These are phyloP conservation scores for Cyprinodon variegatus DNA, from an alignment of 2,113 vertebrate genomes.

Conservation along the genomic window DNA sequence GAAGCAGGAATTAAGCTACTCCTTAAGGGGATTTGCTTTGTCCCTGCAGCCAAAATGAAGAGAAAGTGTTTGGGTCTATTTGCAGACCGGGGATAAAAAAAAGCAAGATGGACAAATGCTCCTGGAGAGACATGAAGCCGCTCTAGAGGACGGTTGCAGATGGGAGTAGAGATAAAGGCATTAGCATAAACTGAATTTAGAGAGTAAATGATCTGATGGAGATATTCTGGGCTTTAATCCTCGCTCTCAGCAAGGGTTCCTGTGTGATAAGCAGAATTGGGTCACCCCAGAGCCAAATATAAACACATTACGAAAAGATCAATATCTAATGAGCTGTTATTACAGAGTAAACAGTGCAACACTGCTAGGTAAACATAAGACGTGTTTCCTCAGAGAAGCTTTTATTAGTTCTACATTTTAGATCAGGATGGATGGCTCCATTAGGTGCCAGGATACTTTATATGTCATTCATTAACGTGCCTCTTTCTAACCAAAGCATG, in stretches of 20 bases:
- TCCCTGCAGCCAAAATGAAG: not conserved
- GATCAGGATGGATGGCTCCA: too few relatives aligned
- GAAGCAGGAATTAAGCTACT: slow-evolving; percentile 16
- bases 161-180: slow-evolving; percentile 1
- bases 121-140: not conserved
- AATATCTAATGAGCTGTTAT: slow-evolving; percentile 7
- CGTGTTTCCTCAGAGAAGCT: not conserved
- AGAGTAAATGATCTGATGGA: slow-evolving; percentile 15
- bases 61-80: not conserved
- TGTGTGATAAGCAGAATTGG: slow-evolving; percentile 31
- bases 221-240: slow-evolving; percentile 29
- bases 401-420: not conserved
- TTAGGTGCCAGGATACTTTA: too few relatives aligned
- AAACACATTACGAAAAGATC: slow-evolving; percentile 30
- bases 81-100: not conserved
- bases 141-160: not conserved
- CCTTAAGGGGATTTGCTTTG: slow-evolving; percentile 34
- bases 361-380: not conserved
- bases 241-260: slow-evolving; percentile 1
- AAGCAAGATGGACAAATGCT: not conserved
- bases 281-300: slow-evolving; percentile 32
- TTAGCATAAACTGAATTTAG: slow-evolving; percentile 27
- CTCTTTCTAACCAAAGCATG: not conserved
- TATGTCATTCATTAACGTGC: too few relatives aligned
- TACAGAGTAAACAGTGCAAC: not conserved